Evolutionary conservation across 2,888 invertebrate species (phyloP).

Genomic region (Alitta virens): DNA sequence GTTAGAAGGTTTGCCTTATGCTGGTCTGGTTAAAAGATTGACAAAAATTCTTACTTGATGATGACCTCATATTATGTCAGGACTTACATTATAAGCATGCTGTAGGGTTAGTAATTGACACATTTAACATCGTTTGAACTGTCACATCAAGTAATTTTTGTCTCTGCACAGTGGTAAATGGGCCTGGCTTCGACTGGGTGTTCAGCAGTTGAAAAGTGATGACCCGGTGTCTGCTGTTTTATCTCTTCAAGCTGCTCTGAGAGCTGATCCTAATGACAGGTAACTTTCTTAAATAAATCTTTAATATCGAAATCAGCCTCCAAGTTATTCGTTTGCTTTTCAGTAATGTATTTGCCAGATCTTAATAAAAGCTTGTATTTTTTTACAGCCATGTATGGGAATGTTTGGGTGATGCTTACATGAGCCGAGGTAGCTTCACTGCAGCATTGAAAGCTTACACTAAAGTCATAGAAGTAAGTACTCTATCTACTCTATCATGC

Average conservation of each 20-base stretch:
- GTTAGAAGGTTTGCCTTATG: too few species aligned
- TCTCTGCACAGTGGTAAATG: constrained; percentile 68
- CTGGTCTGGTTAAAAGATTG: too few species aligned
- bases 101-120: too few species aligned
- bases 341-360: too few species aligned
- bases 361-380: too few species aligned
- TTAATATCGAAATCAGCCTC: not conserved
- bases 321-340: too few species aligned
- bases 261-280: constrained; percentile 65
- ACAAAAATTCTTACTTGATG: too few species aligned
- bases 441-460: constrained; percentile 86
- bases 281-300: constrained; percentile 60
- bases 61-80: too few species aligned
- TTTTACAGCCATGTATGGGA: constrained; percentile 72
- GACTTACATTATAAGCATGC: too few species aligned
- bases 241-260: constrained; percentile 67
- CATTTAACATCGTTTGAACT: too few species aligned
- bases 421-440: constrained; percentile 81
- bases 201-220: constrained; percentile 73
- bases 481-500: too few species aligned
- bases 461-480: constrained; percentile 67
- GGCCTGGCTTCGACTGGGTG: constrained; percentile 81
- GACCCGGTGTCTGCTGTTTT: constrained; percentile 74
- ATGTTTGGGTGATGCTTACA: constrained; percentile 85
- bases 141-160: too few species aligned